Base-by-base conservation (phyloP, 2,113 vertebrate species). In the Isichthys henryi region DNA sequence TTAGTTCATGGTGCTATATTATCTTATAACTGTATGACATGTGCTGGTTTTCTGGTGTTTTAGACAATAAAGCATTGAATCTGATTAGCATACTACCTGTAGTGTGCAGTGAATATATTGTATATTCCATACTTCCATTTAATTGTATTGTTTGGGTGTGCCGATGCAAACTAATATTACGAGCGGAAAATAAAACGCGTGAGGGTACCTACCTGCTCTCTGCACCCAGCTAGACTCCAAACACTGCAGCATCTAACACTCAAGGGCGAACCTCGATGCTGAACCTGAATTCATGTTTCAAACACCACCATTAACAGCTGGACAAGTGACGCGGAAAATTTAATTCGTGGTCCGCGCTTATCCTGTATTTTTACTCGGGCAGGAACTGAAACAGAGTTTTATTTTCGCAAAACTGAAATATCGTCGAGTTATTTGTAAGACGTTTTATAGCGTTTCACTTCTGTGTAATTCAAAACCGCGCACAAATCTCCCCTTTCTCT, bases 401-500 rank as follows among this genome's bases (percentile, higher is more conserved):
- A 83, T 58, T 58, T 52, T 23, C 39, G 48, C 9, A 62, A 23
- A 86, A 66, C 84, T 46, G 31, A 52, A 87, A 46, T 89, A 91
- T 80, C 90, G 43, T 50, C 49, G 88, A 70, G 89, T 39, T 86
- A 89, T 90, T 91, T 90, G 90, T 35, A 84, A 80, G 80, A 21
- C 39, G 74, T 53, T 91, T 88, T 74, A 90, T 82, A 62, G 66
- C 58, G 84, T 53, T 86, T 90, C 52, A 80, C 86, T 87, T n/a
- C 86, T 85, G 46, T 66, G 74, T 74, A 90, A 90, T 87, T 82
- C 27, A 91, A 91, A 87, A 87, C 85, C 88, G 35, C 49, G 83
- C 87, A 89, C 58, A 89, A 91, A 82, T 88, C 77, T 91, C 58
- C 70, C 85, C 53, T 89, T 90, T 89, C 85, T 86, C 66, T 77